Evolutionary conservation across 2,888 invertebrate species (phyloP).

Genomic region (Eristalinus aeneus): DNA sequence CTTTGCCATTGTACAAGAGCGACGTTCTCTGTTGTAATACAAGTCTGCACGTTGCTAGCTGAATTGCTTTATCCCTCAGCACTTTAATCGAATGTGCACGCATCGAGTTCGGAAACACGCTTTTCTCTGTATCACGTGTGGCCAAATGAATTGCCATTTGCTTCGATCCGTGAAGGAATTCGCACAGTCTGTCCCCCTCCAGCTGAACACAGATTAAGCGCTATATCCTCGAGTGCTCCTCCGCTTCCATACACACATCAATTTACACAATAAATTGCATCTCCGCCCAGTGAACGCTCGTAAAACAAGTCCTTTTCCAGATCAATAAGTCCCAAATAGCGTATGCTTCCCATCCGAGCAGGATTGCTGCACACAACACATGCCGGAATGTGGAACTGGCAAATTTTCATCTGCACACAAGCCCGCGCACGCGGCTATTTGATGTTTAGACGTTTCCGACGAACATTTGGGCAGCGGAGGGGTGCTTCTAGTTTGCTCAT

Average conservation of each 20-base stretch:
- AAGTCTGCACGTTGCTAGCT: not conserved
- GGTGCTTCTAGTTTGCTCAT: not conserved
- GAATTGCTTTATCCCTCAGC: not conserved
- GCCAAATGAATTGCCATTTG: not conserved
- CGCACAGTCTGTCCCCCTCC: not conserved
- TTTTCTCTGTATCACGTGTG: not conserved
- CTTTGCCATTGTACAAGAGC: not conserved
- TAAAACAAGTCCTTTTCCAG: constrained; percentile 40
- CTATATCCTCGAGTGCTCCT: not conserved
- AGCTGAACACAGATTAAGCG: not conserved
- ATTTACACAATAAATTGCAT: constrained; percentile 24
- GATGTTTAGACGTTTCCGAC: constrained; percentile 9
- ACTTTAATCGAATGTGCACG: not conserved
- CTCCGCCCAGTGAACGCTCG: not conserved
- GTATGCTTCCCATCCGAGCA: constrained; percentile 7
- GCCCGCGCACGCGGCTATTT: not conserved
- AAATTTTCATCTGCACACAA: not conserved
- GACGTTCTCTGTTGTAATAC: not conserved
- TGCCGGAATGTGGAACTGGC: not conserved
- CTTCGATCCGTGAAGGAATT: not conserved
- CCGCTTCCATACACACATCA: not conserved
- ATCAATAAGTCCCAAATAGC: constrained; percentile 45
- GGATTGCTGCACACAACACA: not conserved
- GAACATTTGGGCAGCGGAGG: constrained; percentile 5
- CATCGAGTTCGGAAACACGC: not conserved